Conservation (phyloP, 2,797 vertebrate species). For the Pogoniulus pusillus region DNA sequence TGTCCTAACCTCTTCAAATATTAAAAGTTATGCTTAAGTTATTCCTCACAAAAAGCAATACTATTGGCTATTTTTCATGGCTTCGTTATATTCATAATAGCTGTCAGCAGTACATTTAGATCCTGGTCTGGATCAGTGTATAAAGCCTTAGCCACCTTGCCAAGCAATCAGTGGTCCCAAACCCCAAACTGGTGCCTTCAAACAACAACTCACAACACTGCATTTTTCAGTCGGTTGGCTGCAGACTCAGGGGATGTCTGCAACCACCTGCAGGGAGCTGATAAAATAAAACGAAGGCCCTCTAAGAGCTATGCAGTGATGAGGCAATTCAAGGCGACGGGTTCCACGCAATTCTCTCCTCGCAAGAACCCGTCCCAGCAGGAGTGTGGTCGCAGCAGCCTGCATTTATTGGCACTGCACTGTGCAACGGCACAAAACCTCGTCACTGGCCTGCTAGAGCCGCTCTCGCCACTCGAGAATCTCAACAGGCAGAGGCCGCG, state of each 20-base stretch:
- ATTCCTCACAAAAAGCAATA: neutral
- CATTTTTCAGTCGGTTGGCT: neutral
- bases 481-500: neutral
- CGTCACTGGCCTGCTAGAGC: neutral
- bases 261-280: neutral
- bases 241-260: neutral
- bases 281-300: neutral
- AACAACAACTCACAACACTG: neutral
- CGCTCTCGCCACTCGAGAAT: neutral
- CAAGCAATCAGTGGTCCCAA: neutral
- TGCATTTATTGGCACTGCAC: neutral
- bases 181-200: neutral
- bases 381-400: rapidly evolving
- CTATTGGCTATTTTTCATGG: neutral
- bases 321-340: neutral
- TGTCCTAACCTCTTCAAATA: neutral
- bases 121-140: neutral
- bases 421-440: neutral
- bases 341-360: rapidly evolving
- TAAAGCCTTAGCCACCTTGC: neutral
- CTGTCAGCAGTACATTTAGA: neutral
- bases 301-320: rapidly evolving
- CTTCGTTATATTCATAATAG: neutral
- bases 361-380: neutral
- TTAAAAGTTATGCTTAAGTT: neutral